Conservation (phyloP, 1,140 invertebrate genomes). For the Drosophila quadrilineata region DNA sequence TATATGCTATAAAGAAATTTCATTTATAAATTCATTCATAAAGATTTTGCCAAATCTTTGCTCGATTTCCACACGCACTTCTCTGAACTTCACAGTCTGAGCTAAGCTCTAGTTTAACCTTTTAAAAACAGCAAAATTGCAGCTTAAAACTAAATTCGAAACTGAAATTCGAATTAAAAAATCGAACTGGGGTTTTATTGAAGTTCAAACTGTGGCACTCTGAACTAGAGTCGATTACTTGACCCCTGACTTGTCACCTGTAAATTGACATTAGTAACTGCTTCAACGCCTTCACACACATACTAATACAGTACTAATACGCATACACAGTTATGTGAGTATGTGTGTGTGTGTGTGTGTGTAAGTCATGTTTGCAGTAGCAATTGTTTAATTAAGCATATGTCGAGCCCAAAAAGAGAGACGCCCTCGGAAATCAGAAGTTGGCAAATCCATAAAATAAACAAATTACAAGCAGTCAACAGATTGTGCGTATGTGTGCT, state of each 20-base stretch:
- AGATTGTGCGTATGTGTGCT: constrained; percentile 37
- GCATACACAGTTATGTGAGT: background rate
- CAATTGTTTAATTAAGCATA: constrained; percentile 71
- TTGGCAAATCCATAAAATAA: constrained; percentile 69
- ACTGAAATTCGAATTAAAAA: too few species aligned
- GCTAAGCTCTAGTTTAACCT: too few species aligned
- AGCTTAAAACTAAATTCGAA: too few species aligned
- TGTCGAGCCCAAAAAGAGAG: constrained; percentile 17
- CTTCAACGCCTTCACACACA: constrained; percentile 1
- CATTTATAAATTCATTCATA: too few species aligned
- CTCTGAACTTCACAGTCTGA: too few species aligned
- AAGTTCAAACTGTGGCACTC: too few species aligned
- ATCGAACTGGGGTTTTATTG: too few species aligned
- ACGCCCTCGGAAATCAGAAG: constrained; percentile 43
- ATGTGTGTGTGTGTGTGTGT: constrained; percentile 25
- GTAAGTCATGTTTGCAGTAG: constrained; percentile 30
- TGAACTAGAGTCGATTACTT: constrained; percentile 14
- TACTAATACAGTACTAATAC: too few species aligned
- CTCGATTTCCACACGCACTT: too few species aligned
- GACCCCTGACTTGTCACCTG: constrained; percentile 19
- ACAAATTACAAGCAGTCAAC: constrained; percentile 69
- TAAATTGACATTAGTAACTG: constrained; percentile 19
- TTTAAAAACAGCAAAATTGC: too few species aligned
- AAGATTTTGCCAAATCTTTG: too few species aligned
- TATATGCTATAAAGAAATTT: too few species aligned